Conservation (phyloP, 2,888 invertebrate genomes). For the Callinectes sapidus region DNA sequence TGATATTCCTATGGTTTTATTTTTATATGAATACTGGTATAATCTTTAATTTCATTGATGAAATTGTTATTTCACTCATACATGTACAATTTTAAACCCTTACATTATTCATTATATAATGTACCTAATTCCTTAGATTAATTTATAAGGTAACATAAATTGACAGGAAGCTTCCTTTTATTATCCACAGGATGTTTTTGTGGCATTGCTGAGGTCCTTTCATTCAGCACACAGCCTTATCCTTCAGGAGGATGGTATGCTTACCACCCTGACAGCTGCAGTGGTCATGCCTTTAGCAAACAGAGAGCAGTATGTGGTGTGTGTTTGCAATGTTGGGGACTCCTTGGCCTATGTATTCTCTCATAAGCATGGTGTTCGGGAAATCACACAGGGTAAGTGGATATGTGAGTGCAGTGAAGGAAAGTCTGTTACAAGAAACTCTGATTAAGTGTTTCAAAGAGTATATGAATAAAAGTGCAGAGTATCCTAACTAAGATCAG, state of each 20-base stretch:
- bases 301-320: conserved; percentile 82
- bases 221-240: conserved; percentile 91
- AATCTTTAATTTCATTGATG: background rate
- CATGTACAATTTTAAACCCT: background rate
- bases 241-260: conserved; percentile 86
- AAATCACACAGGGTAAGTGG: conserved; percentile 83
- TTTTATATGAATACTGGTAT: background rate
- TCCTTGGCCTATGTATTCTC: conserved; percentile 90
- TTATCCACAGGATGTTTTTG: conserved; percentile 82
- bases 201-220: conserved; percentile 85
- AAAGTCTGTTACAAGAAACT: background rate
- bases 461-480: background rate
- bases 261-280: conserved; percentile 90
- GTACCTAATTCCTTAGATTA: background rate
- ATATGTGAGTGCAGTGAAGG: background rate
- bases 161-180: background rate
- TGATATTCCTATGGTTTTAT: background rate
- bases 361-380: conserved; percentile 86
- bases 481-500: background rate
- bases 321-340: conserved; percentile 92
- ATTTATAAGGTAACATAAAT: background rate
- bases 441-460: background rate
- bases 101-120: background rate
- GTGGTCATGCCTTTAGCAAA: conserved; percentile 82
- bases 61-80: background rate